A percentile compares a stretch with the other conserved stretches of the same genome.
These are phyloP conservation scores for Emydoidea blandingii DNA, from an alignment of 2,797 vertebrate species.

Conservation along the genomic window DNA sequence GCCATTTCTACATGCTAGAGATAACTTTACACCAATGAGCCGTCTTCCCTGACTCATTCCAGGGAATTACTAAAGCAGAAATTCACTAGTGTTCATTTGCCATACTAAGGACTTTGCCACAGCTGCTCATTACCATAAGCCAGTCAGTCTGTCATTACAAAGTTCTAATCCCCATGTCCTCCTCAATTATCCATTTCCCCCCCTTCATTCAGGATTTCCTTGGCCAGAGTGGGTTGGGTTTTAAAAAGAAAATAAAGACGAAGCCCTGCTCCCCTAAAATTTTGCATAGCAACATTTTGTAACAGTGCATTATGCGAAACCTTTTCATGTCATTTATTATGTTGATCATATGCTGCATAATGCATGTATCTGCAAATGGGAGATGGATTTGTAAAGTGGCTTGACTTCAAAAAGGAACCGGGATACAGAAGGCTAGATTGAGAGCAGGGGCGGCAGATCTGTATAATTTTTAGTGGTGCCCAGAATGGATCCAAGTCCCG, in stretches of 20 bases:
- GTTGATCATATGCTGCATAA: not conserved
- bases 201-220: not conserved
- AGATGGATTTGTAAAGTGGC: not conserved
- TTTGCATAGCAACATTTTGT: not conserved
- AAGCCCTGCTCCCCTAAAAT: not conserved
- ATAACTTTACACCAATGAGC: not conserved
- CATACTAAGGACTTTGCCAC: not conserved
- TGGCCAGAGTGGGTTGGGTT: not conserved
- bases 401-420: not conserved
- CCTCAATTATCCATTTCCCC: not conserved
- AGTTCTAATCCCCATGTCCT: not conserved
- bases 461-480: no score
- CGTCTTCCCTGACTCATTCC: not conserved
- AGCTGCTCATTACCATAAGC: fast-evolving
- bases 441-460: no score
- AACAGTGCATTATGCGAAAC: not conserved
- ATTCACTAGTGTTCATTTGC: not conserved
- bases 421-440: not conserved
- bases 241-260: not conserved
- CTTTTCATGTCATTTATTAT: not conserved
- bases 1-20: not conserved
- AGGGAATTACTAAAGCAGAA: not conserved
- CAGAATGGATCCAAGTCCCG: no score
- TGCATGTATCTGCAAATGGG: not conserved
- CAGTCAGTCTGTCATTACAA: not conserved